Conservation (phyloP, 2,113 vertebrate genomes). For the Paradoxurus hermaphroditus region DNA sequence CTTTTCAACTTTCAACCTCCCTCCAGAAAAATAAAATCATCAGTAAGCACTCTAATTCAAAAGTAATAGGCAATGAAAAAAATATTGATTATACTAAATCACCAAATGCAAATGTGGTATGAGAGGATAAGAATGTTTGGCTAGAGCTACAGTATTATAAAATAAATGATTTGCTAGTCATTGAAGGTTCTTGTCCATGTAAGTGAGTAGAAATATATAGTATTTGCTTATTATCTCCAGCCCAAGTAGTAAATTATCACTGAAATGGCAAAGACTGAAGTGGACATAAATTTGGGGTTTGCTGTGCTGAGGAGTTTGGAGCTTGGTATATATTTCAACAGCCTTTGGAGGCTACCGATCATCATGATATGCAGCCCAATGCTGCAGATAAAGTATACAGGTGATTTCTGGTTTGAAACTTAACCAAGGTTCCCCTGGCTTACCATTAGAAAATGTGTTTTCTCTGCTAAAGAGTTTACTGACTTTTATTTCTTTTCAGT, state of each 20-base stretch:
- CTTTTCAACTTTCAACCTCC: not conserved
- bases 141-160: not conserved
- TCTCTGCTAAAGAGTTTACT: not conserved
- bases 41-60: not conserved
- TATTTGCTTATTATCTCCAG: slow-evolving; percentile 70
- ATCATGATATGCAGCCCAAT: slow-evolving; percentile 43
- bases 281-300: slow-evolving; percentile 71
- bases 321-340: slow-evolving; percentile 63
- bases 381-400: not conserved
- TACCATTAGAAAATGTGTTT: not conserved
- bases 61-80: slow-evolving; percentile 33
- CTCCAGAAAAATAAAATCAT: not conserved
- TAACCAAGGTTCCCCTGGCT: not conserved
- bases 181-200: slow-evolving; percentile 35
- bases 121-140: slow-evolving; percentile 6
- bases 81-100: slow-evolving; percentile 38
- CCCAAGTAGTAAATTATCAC: slow-evolving; percentile 51
- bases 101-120: slow-evolving; percentile 25
- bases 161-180: slow-evolving; percentile 47
- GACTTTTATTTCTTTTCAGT: not conserved
- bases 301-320: slow-evolving; percentile 46
- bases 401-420: slow-evolving; percentile 49
- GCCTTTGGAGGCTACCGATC: slow-evolving; percentile 59
- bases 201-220: slow-evolving; percentile 60
- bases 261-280: slow-evolving; percentile 67